Evolutionary conservation across 1,140 invertebrate species (phyloP).

Genomic region (Drosophila pseudoananassae): DNA sequence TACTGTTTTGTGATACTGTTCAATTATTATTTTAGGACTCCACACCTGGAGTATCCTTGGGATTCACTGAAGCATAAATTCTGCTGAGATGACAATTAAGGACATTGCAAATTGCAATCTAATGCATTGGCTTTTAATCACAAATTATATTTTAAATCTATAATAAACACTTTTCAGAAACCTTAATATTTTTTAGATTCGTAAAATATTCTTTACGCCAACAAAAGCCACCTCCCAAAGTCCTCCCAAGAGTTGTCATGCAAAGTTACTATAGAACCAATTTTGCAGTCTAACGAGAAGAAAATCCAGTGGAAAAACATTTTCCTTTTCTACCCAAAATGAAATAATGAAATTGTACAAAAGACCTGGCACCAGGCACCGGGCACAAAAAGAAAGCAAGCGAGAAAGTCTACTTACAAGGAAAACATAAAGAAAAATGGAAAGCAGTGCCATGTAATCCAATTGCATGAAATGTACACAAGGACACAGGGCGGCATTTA

Average conservation of each 20-base stretch:
- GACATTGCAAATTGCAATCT: conserved; percentile 11
- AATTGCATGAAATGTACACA: conserved; percentile 68
- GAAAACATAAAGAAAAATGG: conserved; percentile 45
- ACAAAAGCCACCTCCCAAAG: neutral
- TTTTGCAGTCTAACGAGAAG: conserved; percentile 38
- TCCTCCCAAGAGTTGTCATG: neutral
- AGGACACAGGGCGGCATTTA: conserved; percentile 63
- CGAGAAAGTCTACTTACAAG: conserved; percentile 32
- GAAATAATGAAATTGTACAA: conserved; percentile 53
- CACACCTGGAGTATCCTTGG: conserved; percentile 17
- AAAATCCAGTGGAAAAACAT: conserved; percentile 46
- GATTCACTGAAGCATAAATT: conserved; percentile 29
- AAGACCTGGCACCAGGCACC: conserved; percentile 8
- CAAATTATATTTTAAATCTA: no score
- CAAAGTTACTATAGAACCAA: conserved; percentile 33
- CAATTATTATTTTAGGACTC: conserved; percentile 29
- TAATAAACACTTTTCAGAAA: neutral
- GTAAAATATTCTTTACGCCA: neutral
- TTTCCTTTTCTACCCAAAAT: conserved; percentile 35
- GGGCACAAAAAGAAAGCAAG: conserved; percentile 23
- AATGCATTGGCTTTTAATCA: neutral
- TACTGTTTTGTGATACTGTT: conserved; percentile 20
- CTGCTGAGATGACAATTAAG: conserved; percentile 14
- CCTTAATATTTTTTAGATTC: neutral
- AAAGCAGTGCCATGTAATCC: conserved; percentile 65